Evolutionary conservation across 2,888 invertebrate species (phyloP), one percentile per base, ranked within the genome.

Genomic region (Apamea monoglypha): DNA sequence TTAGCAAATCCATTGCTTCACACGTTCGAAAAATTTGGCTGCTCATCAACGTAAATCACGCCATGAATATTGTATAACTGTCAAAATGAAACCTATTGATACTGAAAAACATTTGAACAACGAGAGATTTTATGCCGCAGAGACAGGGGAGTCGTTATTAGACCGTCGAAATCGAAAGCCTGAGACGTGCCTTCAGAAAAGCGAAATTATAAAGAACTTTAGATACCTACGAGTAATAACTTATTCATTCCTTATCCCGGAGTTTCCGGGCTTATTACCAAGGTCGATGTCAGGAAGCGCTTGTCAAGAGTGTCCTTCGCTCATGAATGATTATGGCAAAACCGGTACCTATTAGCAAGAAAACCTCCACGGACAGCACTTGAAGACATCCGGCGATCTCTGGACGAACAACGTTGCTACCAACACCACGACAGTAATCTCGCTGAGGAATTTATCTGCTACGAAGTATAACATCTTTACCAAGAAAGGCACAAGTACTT

Each of bases 231-330:
- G n/a, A n/a, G n/a, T n/a, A 44, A 40, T 74, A 1, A 80, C 0
- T n/a, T 74, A 80, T 80, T 81, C 81, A 80, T 40, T 40, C 16
- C 40, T 50, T 74, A 80, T 74, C 59, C 56, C 10, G 7, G 21
- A 8, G 3, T 21, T 40, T 80, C 79, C 79, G 73, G 80, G 1
- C 59, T 70, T 40, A 71, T 32, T 25, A 74, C 29, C 66, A 80
- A 80, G 80, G 80, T 59, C 66, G 59, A n/a, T n/a, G 4, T 59
- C 74, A 66, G 79, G 80, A 80, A 74, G 74, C 50, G 8, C n/a
- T 25, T 50, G 79, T 50, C 79, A 74, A 40, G 29, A 0, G n/a
- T 36, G 64, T 66, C 56, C 81, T 80, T 74, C 56, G 36, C 40
- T 66, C 32, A 21, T 40, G 1, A 66, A 50, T 47, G n/a, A 72